Conservation (phyloP, 2,113 vertebrate species). For the Anolis carolinensis region DNA sequence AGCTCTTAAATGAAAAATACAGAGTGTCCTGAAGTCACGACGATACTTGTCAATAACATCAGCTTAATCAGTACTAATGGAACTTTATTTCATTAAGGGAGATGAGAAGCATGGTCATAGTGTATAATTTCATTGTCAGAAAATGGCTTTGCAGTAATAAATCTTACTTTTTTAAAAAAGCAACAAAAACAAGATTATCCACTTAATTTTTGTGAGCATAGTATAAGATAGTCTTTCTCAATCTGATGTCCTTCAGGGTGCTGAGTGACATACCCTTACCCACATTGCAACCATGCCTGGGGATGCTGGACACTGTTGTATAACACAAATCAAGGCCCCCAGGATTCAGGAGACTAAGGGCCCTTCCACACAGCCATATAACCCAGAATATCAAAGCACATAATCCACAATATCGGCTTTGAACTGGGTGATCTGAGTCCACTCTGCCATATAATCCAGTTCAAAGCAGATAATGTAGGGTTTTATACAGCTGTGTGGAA, state of each 20-base stretch:
- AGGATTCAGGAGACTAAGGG: not conserved
- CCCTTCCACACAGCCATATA: too few species aligned
- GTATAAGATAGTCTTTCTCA: not conserved
- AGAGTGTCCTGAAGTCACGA: not conserved
- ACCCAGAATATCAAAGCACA: too few species aligned
- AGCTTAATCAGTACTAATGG: slow-evolving; percentile 27
- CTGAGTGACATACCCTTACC: not conserved
- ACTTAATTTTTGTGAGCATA: not conserved
- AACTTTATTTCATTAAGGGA: slow-evolving; percentile 33
- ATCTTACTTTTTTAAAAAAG: slow-evolving; percentile 13
- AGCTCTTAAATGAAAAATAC: slow-evolving; percentile 15
- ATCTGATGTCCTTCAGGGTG: not conserved
- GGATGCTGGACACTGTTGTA: too few species aligned
- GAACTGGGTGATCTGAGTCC: too few species aligned
- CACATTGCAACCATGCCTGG: not conserved
- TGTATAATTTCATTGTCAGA: slow-evolving; percentile 5
- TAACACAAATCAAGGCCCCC: not conserved
- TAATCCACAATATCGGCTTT: too few species aligned
- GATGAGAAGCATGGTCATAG: slow-evolving; percentile 27
- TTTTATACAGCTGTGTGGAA: too few species aligned
- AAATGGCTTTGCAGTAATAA: slow-evolving; percentile 2
- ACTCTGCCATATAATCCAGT: too few species aligned
- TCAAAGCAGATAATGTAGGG: too few species aligned
- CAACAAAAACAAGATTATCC: not conserved
- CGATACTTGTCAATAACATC: slow-evolving; percentile 19